Base-by-base conservation (phyloP, 2,113 vertebrate species). In the Alectura lathami region DNA sequence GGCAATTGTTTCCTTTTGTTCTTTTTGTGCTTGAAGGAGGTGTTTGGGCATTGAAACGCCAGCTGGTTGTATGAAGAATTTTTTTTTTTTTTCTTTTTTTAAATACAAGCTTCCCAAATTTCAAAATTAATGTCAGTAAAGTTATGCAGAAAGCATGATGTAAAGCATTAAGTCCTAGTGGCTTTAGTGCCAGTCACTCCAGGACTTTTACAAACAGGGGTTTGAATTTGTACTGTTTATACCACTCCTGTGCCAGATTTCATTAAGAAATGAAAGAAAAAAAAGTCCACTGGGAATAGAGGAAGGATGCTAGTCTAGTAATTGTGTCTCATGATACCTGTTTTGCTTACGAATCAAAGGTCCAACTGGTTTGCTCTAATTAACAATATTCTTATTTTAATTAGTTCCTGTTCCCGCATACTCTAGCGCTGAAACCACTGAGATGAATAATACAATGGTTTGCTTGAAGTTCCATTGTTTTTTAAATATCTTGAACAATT, bases 351-450 rank as follows among this genome's bases (percentile, higher is more conserved):
- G 79, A 96, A 95, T 94, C 92, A 75, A 89, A 93, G 88, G 26
- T 70, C 59, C 91, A 96, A 96, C 94, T 96, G 80, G 36, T 92
- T 87, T 74, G 83, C 82, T 96, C 80, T 63, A 96, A 96, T 97
- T 95, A 82, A 94, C 87, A 88, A 69, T 59, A 36, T 95, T 92
- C 77, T 86, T 83, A 66, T 82, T 93, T 68, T 96, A 96, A 97
- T 95, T 76, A 94, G 14, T 92, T 86, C 80, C 77, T 94, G 88
- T 93, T 69, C 26, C 83, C 56, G 43, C 63, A 79, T 86, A 77
- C 11, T 50, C 32, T 75, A 75, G 40, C 51, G 78, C 24, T 32
- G 60, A 78, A 87, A 72, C 68, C 53, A 54, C 48, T 47, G 53
- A 76, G 72, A 91, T 8, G 38, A 89, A 32, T 68, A 81, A 84